Base-by-base conservation (phyloP, 1,140 invertebrate genomes). In the Procambarus virginalis region DNA sequence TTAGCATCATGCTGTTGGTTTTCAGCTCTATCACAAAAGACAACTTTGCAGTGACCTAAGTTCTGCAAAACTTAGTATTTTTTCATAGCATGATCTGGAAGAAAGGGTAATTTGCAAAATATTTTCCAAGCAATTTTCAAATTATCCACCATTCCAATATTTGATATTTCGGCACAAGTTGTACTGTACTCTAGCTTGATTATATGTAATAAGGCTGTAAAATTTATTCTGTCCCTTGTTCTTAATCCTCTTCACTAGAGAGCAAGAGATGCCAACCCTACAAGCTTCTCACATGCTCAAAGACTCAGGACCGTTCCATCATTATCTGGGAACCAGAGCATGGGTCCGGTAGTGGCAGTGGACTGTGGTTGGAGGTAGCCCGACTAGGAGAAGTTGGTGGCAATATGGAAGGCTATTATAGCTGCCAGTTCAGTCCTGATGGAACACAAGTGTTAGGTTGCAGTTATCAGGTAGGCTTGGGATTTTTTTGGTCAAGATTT, bases 231-330 rank as follows among this genome's bases (percentile, higher is more conserved):
- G 17, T 68, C 8, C 8, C 12, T 55, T 55, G 14, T 45, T 68
- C 49, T 34, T 34, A 34, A 68, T 49, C 49, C 34, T 14, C 58
- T 20, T 12, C 75, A 84, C 4, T 64, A 64, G 87, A 82, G 12
- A 45, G 48, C n/a, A 68, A 34, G 22, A 51, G 5, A 9, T 81
- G 84, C 58, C 81, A 83, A 17, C 75, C 81, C 55, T 84, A 84
- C 75, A 89, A 79, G 51, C 73, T 84, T n/a, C 87, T 92, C 92
- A 92, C 87, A 93, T 99, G n/a, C 1, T 98, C 98, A 0, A 96
- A 97, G 45, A 99, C 98, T 0, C 96, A 99, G 93, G 99, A 99
- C 94, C 99, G 99, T 94, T 97, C 97, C 1, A 96, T 99, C 93
- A 97, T 99, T 34, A 95, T 99, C 55, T 99, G 99, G 99, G 95